Evolutionary conservation across 2,797 vertebrate genomes (phyloP).

Genomic region (Todus mexicanus): DNA sequence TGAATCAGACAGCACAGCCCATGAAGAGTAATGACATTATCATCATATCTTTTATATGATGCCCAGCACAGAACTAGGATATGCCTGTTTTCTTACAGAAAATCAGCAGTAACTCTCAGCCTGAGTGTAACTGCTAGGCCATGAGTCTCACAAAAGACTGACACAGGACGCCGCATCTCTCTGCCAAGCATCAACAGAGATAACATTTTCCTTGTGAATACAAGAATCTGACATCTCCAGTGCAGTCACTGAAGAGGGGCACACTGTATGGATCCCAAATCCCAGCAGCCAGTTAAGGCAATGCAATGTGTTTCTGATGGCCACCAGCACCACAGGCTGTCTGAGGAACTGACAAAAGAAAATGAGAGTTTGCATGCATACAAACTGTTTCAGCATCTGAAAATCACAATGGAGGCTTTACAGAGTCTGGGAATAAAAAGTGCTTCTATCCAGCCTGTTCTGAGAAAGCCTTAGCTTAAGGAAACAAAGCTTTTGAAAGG

Average conservation of each 20-base stretch:
- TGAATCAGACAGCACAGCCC: neutral
- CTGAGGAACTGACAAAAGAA: neutral
- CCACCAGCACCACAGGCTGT: neutral
- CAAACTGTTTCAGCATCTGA: neutral
- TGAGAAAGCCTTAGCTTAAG: neutral
- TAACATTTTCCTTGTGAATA: neutral
- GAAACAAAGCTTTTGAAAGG: neutral
- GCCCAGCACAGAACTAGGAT: neutral
- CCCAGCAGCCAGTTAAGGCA: neutral
- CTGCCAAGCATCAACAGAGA: too few relatives aligned
- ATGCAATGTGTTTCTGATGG: neutral
- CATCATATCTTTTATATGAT: too few relatives aligned
- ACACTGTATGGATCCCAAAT: neutral
- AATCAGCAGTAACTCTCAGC: neutral
- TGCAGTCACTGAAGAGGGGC: neutral
- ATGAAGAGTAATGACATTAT: neutral
- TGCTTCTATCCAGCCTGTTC: neutral
- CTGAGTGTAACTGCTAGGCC: neutral
- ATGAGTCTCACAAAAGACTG: neutral
- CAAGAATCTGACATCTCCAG: neutral
- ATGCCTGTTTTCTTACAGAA: neutral
- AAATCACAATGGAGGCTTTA: neutral
- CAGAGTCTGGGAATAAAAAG: neutral
- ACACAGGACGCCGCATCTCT: neutral
- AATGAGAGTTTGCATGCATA: neutral